phyloP scores from a whole-genome alignment of 2,113 vertebrate genomes.

The Notothenia coriiceps region DNA sequence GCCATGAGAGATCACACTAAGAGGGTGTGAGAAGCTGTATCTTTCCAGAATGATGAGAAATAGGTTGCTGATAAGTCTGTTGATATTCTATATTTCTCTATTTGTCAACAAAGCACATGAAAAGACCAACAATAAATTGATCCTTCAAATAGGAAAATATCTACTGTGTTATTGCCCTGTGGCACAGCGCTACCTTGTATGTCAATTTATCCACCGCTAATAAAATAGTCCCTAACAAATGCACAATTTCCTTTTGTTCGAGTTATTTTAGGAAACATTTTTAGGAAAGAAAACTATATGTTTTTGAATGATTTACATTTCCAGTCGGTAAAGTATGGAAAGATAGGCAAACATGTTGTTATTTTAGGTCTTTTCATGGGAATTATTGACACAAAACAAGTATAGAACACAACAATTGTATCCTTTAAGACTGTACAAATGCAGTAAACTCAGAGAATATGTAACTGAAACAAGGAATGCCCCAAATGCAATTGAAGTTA shows the following conservation, averaged over 20 bases:
- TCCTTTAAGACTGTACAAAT: not conserved
- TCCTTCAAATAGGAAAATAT: not conserved
- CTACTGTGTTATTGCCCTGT: not conserved
- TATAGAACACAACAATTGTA: not conserved
- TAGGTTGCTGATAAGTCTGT: not conserved
- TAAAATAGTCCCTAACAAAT: not conserved
- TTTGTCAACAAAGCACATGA: not conserved
- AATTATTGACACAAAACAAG: not conserved
- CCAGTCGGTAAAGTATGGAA: not conserved
- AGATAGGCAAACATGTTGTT: not conserved
- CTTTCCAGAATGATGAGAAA: not conserved
- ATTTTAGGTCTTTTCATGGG: not conserved
- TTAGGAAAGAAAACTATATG: not conserved
- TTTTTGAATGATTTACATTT: not conserved
- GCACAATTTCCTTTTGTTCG: not conserved
- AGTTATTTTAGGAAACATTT: not conserved
- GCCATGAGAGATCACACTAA: not conserved
- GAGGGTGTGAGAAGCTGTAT: not conserved
- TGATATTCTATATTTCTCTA: not conserved
- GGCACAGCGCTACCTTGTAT: too few species aligned
- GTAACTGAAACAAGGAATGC: not conserved
- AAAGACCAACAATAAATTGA: not conserved
- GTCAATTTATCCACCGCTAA: not conserved
- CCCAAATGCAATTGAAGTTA: not conserved
- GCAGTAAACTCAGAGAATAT: not conserved